Evolutionary conservation across 2,797 vertebrate species (phyloP), one percentile per base, ranked within the genome.

Genomic region (Macropus fuliginosus): DNA sequence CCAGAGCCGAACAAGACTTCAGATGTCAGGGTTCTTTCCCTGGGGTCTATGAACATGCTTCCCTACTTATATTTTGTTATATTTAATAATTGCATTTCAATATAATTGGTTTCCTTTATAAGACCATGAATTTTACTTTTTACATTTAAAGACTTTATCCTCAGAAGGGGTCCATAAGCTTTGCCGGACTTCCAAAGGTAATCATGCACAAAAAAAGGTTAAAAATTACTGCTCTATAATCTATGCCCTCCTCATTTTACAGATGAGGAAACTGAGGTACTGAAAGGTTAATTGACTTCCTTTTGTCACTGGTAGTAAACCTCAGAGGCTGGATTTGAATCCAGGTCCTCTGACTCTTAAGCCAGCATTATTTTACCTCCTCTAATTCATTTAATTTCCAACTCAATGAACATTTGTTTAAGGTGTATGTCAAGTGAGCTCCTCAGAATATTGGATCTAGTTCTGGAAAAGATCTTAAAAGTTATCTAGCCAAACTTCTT

Each of bases 261-360:
- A 74, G n/a, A 34, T 55, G 40, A 92, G 40, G 90, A 94, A 93
- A 59, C 14, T 57, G 54, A 94, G 55, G 18, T 87, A 91, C 91
- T 16, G 56, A 56, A n/a, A 94, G 27, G 24, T 29, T 14, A 29
- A 92, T 11, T 62, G 90, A 55, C 55, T 93, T 93, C 0, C 3
- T 16, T 57, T 94, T 28, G 8, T 89, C n/a, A 55, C 90, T 57
- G 57, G 9, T 90, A 59, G 56, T 54, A 62, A 90, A 1, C 1
- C 0, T 54, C 18, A 54, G 56, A 92, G 14, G 14, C n/a, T 54
- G 57, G 13, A n/a, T 2, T 50, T 9, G 16, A 21, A 87, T 1
- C 28, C 90, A 52, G 21, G 16, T 56, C 50, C 40, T 62, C 28
- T 89, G 34, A 54, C 11, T 59, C 6, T 8, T 24, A 81, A 40